Base-by-base conservation (phyloP, 2,113 vertebrate genomes). In the Genyomyrus donnyi region DNA sequence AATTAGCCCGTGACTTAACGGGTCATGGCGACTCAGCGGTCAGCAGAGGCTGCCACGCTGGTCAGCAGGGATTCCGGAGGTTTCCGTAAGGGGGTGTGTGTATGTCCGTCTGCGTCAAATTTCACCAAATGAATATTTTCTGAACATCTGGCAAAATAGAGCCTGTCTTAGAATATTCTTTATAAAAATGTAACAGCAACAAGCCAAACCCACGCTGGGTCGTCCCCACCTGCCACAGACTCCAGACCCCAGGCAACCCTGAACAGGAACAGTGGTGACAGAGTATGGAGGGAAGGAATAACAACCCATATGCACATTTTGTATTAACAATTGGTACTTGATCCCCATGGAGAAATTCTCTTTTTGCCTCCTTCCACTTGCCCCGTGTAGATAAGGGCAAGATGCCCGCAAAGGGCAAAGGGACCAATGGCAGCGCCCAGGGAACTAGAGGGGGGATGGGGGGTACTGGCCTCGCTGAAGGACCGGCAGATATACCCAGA, bases 171-270 rank as follows among this genome's bases (percentile, higher is more conserved):
- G 56, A 56, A 58, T n/a, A 58, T 7, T 58, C 56, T 58, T 58
- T 58, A n/a, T 58, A 58, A 58, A 58, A 58, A 58, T 24, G 5
- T 9, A 24, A 24, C 8, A 58, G 56, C 6, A 2, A 24, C 56
- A n/a, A 0, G 7, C 56, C 24, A 6, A 9, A 0, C 56, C 21
- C 56, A 24, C 24, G 2, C 19, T 8, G 56, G 56, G 56, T 8
- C 3, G 0, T n/a, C n/a, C 7, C 56, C 24, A 1, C 2, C 7
- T 0, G 8, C 24, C 2, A 9, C 0, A 62, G 7, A 2, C 56
- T 62, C 56, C 7, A n/a, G 7, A 58, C 56, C 7, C 56, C 21
- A 2, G 8, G 56, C 7, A n/a, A n/a, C 53, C 53, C 53, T 56
- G 53, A 56, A 56, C 5, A 56, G 53, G 53, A 56, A 1, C 19